Evolutionary conservation across 2,888 invertebrate genomes (phyloP).

Genomic region (Diaperis boleti): DNA sequence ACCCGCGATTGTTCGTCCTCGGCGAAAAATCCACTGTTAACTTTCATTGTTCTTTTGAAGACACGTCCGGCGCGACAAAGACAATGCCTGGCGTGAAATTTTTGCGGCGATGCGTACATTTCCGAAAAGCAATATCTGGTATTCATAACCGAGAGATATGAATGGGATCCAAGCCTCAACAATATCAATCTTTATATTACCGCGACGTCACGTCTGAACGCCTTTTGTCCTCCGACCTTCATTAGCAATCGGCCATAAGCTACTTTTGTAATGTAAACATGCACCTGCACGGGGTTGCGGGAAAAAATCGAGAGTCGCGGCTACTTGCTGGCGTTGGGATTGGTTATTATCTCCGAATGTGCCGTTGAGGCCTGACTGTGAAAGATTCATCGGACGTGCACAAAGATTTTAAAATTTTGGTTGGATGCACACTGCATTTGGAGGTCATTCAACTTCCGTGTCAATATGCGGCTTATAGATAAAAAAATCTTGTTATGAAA

Average conservation of each 20-base stretch:
- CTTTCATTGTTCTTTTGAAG: slow-evolving; percentile 33
- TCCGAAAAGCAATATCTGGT: slow-evolving; percentile 43
- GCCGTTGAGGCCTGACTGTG: no score
- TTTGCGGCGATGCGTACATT: slow-evolving; percentile 43
- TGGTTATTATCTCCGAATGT: no score
- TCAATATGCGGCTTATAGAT: no score
- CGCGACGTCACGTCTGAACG: slow-evolving; percentile 47
- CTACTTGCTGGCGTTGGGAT: no score
- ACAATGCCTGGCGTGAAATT: slow-evolving; percentile 36
- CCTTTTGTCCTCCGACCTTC: slow-evolving; percentile 35
- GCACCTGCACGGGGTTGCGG: slow-evolving; percentile 28
- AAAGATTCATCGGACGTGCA: no score
- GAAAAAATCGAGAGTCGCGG: no score
- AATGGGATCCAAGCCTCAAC: slow-evolving; percentile 41
- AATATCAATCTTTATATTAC: slow-evolving; percentile 48
- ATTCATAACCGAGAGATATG: slow-evolving; percentile 43
- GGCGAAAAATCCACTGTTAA: slow-evolving; percentile 8
- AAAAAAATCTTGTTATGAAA: no score
- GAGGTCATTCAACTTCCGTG: no score
- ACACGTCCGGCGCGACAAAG: slow-evolving; percentile 36
- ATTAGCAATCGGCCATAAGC: slow-evolving; percentile 29
- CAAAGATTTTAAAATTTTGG: no score
- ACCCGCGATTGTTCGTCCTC: slow-evolving; percentile 7
- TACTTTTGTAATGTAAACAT: slow-evolving; percentile 41
- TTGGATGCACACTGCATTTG: no score